Conservation (phyloP, 2,113 vertebrate genomes). For the Trachemys scripta region DNA sequence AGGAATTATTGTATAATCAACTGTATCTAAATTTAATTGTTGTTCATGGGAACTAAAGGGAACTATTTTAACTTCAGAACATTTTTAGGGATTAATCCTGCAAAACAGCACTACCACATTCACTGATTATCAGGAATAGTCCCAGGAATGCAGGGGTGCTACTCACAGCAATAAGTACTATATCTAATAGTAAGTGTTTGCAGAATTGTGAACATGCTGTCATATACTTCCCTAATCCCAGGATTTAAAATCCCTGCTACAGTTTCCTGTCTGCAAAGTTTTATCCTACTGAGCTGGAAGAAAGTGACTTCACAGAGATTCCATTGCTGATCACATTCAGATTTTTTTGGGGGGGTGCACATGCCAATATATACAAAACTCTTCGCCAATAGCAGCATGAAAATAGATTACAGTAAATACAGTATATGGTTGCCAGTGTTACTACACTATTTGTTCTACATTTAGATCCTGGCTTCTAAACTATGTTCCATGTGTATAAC, state of each 20-base stretch:
- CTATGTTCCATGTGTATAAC: background rate
- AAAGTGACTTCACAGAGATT: background rate
- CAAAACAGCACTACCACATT: background rate
- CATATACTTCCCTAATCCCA: rapidly evolving
- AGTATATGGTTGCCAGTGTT: background rate
- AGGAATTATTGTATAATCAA: background rate
- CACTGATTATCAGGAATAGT: background rate
- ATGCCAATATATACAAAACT: background rate
- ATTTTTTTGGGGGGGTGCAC: background rate
- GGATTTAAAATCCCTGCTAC: background rate
- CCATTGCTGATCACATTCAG: background rate
- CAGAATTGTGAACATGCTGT: background rate
- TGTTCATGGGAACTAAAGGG: constrained; percentile 14
- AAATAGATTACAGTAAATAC: background rate
- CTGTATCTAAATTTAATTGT: background rate
- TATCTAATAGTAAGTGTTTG: background rate
- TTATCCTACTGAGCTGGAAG: background rate
- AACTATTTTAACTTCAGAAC: constrained; percentile 38
- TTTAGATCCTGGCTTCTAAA: background rate
- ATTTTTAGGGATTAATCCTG: background rate
- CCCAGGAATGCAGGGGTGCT: background rate
- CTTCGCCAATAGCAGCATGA: too few species aligned
- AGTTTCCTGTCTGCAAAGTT: background rate
- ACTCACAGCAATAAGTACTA: rapidly evolving
- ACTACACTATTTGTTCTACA: background rate